Base-by-base conservation (phyloP, 2,888 invertebrate genomes). In the Tachina fera region DNA sequence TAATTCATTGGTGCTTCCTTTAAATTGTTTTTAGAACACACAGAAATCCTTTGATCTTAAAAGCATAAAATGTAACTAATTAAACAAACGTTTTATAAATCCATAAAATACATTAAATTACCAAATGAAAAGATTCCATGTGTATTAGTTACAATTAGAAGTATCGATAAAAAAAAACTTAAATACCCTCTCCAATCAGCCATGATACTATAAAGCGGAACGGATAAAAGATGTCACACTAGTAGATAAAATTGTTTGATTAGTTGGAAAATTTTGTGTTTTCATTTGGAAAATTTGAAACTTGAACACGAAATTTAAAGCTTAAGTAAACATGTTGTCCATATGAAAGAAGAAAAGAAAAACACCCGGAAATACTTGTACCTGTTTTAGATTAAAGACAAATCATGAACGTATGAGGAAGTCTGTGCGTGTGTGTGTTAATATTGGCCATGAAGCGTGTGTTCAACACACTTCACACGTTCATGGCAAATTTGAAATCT, bases 11-110 rank as follows among this genome's bases (percentile, higher is more conserved):
- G 47, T 10, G 14, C 4, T 43, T 41, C 14, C 41, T 9, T 13
- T 0, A 41, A 43, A 19, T 70, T 70, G 14, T 70, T 22, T 9
- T 65, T 67, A 67, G 49, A 39, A 51, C 49, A 51, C 49, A 16
- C 10, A 6, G 2, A 88, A 90, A 89, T 88, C 87, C 88, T 90
- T 91, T 91, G 90, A 91, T 91, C 90, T 89, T 87, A 83, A 75
- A 65, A 83, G 60, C 79, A 84, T 84, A 84, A 82, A 79, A 82
- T 87, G 87, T 89, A 88, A 89, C 89, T 91, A 91, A 91, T 90
- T 90, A 89, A 90, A 89, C 88, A 89, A 89, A 90, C 67, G 14
- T 65, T 76, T 77, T 51, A 63, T 45, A 77, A 71, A 79, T 49
- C 61, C 56, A 49, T 56, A 16, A 56, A 45, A 65, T 49, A 41